These are phyloP conservation scores for Temnothorax ravouxi DNA, from an alignment of 2,888 invertebrate genomes.

Conservation along the genomic window DNA sequence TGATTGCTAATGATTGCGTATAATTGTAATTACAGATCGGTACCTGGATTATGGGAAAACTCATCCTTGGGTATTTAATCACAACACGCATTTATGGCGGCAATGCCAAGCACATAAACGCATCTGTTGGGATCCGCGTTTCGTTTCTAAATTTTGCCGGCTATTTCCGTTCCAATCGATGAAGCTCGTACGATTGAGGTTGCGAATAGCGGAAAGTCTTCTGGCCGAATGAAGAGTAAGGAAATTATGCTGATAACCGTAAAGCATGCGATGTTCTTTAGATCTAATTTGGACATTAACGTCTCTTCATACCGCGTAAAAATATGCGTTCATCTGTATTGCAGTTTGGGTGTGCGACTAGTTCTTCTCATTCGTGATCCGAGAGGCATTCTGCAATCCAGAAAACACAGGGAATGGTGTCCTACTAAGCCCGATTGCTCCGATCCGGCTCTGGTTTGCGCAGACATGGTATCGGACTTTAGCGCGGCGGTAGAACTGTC, in stretches of 20 bases:
- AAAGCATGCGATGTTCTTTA: not conserved
- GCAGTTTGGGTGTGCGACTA: constrained; percentile 91
- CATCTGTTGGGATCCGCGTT: constrained; percentile 91
- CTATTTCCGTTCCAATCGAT: constrained; percentile 96
- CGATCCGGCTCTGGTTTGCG: constrained; percentile 92
- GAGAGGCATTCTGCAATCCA: constrained; percentile 94
- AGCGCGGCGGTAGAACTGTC: constrained; percentile 90
- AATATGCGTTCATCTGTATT: constrained; percentile 63
- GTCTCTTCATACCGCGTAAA: not conserved
- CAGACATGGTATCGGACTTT: constrained; percentile 94
- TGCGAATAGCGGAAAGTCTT: constrained; percentile 91
- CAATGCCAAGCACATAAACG: constrained; percentile 91
- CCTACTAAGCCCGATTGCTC: constrained; percentile 93
- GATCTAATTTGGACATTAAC: not conserved
- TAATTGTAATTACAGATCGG: constrained; percentile 86
- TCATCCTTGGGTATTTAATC: constrained; percentile 93
- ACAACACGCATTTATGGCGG: constrained; percentile 94
- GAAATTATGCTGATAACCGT: constrained; percentile 5
- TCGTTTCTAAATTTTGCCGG: constrained; percentile 92
- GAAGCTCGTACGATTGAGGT: constrained; percentile 94
- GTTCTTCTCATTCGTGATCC: constrained; percentile 94
- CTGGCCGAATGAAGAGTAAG: constrained; percentile 87
- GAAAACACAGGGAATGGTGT: constrained; percentile 93
- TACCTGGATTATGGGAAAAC: constrained; percentile 93
- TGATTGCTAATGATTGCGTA: not conserved